Conservation (phyloP, 2,797 vertebrate species). For the Steatocranus sp. region DNA sequence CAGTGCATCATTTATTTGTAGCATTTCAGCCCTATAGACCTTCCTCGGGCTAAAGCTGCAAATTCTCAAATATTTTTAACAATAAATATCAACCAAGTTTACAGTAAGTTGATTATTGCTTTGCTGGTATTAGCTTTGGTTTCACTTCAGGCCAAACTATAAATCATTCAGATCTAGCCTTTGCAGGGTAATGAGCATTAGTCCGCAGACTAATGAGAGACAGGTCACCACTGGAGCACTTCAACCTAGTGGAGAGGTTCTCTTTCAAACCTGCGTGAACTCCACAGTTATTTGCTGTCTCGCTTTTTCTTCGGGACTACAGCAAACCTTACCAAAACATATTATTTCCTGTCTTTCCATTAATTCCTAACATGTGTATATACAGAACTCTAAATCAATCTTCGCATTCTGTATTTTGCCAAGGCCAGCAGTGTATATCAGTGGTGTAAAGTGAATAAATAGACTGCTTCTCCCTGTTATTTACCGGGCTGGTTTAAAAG, state of each 20-base stretch:
- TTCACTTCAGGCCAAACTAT: constrained; percentile 50
- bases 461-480: constrained; percentile 47
- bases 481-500: constrained; percentile 56
- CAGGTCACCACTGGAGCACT: constrained; percentile 23
- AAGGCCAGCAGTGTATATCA: constrained; percentile 50
- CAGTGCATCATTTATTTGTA: constrained; percentile 19
- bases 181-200: constrained; percentile 63
- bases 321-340: not conserved
- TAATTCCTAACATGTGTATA: not conserved
- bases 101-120: constrained; percentile 68
- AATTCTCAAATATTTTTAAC: constrained; percentile 41
- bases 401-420: constrained; percentile 1
- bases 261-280: constrained; percentile 18
- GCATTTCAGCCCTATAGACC: not conserved
- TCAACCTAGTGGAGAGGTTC: not conserved
- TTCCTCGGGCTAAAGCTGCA: constrained; percentile 21
- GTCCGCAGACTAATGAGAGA: constrained; percentile 65
- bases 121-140: constrained; percentile 58
- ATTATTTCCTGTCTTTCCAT: constrained; percentile 15
- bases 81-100: constrained; percentile 45
- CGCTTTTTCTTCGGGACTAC: constrained; percentile 15
- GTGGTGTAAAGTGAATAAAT: constrained; percentile 47
- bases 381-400: constrained; percentile 21
- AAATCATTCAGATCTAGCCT: constrained; percentile 55
- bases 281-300: constrained; percentile 25